Evolutionary conservation across 2,113 vertebrate genomes (phyloP).

Genomic region (Hippopotamus amphibius): DNA sequence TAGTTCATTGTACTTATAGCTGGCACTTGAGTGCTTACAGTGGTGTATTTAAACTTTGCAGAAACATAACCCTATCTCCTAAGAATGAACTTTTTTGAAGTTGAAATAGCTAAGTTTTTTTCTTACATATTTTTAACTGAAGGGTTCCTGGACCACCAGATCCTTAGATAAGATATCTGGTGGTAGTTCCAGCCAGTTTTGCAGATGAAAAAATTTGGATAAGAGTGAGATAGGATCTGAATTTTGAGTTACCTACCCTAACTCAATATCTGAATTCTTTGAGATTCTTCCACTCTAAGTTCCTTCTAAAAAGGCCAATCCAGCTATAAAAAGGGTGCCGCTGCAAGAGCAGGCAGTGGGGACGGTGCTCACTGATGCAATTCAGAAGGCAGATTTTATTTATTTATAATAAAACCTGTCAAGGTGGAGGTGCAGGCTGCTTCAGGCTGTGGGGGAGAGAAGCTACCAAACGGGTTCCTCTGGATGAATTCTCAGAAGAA

Average conservation of each 20-base stretch:
- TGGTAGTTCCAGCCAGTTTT: neutral
- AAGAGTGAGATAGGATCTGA: neutral
- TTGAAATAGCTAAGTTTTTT: neutral
- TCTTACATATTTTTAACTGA: neutral
- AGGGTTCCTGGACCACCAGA: neutral
- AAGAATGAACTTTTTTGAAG: neutral
- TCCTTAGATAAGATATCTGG: neutral
- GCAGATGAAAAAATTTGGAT: neutral
- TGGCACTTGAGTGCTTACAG: rapidly evolving
- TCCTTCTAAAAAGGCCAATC: neutral
- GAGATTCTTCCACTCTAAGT: neutral
- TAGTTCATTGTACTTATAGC: rapidly evolving
- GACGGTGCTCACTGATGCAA: rapidly evolving
- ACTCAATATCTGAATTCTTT: neutral
- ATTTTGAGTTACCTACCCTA: neutral
- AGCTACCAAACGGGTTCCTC: neutral
- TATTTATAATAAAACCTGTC: neutral
- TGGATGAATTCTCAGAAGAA: neutral
- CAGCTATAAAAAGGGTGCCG: too few relatives aligned
- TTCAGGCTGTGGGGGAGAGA: neutral
- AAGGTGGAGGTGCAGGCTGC: neutral
- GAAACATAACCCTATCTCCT: neutral
- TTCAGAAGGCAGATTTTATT: neutral
- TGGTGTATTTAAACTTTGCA: neutral
- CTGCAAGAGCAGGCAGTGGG: rapidly evolving